These are phyloP conservation scores for Ochotona curzoniae DNA, from an alignment of 2,113 vertebrate species.

Conservation along the genomic window DNA sequence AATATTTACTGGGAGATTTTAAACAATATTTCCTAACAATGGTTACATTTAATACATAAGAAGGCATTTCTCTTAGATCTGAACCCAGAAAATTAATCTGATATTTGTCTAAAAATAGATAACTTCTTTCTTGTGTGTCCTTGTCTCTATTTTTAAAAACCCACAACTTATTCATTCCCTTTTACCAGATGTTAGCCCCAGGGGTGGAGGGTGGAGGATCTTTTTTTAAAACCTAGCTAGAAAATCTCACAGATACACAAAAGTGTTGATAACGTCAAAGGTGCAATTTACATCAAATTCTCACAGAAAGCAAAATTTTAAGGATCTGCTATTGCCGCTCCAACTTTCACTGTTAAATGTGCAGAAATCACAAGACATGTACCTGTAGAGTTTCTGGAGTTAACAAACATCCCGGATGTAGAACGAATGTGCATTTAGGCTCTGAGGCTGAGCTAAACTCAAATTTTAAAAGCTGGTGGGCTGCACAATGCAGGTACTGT, in stretches of 20 bases:
- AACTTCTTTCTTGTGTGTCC: constrained; percentile 35
- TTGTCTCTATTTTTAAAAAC: constrained; percentile 62
- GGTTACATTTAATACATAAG: constrained; percentile 29
- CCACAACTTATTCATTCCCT: constrained; percentile 58
- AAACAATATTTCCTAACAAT: neutral
- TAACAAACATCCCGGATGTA: constrained; percentile 58
- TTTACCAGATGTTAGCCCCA: constrained; percentile 64
- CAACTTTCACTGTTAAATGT: constrained; percentile 75
- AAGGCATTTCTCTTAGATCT: constrained; percentile 47
- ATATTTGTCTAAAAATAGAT: constrained; percentile 38
- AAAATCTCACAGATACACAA: constrained; percentile 45
- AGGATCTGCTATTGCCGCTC: constrained; percentile 53
- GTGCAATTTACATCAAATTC: constrained; percentile 71
- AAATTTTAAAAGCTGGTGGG: constrained; percentile 59
- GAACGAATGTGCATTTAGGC: constrained; percentile 42
- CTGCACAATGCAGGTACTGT: constrained; percentile 52
- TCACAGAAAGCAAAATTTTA: constrained; percentile 59
- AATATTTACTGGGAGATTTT: constrained; percentile 5
- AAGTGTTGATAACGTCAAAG: constrained; percentile 72
- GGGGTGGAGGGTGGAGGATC: constrained; percentile 9
- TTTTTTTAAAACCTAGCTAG: constrained; percentile 65
- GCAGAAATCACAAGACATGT: constrained; percentile 52
- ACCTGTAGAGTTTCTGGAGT: constrained; percentile 69
- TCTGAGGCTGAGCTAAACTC: constrained; percentile 63
- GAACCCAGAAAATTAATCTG: constrained; percentile 51